Conservation (phyloP, 2,888 invertebrate species). For the Chymomyza procnemis region DNA sequence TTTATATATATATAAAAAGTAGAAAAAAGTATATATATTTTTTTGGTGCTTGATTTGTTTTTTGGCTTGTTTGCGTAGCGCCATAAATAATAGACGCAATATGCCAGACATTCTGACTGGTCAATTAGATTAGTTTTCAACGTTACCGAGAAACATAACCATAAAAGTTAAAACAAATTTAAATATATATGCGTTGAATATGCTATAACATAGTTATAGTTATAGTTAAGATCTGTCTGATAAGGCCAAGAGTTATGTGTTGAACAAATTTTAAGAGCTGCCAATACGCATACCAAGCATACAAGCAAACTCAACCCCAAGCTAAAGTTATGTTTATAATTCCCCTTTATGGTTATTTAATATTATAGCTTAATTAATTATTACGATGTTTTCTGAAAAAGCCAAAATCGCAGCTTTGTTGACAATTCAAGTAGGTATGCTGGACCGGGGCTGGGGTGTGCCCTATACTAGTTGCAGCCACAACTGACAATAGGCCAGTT, state of each 20-base stretch:
- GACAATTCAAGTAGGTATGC: neutral
- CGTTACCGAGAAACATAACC: neutral
- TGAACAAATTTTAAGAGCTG: conserved; percentile 42
- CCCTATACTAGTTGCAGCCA: neutral
- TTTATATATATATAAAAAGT: neutral
- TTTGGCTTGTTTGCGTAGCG: neutral
- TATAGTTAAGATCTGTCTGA: conserved; percentile 44
- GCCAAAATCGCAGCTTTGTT: neutral
- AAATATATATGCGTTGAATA: neutral
- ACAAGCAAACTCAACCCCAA: conserved; percentile 9
- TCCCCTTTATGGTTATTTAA: conserved; percentile 67
- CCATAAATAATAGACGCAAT: neutral
- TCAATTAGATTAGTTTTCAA: neutral
- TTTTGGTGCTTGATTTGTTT: neutral
- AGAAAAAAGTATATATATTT: neutral
- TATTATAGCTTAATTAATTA: conserved; percentile 71
- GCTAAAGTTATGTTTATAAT: conserved; percentile 66
- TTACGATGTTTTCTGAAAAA: conserved; percentile 47
- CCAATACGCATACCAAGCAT: neutral
- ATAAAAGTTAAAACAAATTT: neutral
- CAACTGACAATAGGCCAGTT: conserved; percentile 23
- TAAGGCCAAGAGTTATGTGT: conserved; percentile 59
- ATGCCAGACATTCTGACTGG: neutral
- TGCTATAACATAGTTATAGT: conserved; percentile 16
- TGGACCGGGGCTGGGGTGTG: neutral